These are phyloP conservation scores for Euwallacea similis DNA, from an alignment of 1,140 invertebrate species.

Conservation along the genomic window DNA sequence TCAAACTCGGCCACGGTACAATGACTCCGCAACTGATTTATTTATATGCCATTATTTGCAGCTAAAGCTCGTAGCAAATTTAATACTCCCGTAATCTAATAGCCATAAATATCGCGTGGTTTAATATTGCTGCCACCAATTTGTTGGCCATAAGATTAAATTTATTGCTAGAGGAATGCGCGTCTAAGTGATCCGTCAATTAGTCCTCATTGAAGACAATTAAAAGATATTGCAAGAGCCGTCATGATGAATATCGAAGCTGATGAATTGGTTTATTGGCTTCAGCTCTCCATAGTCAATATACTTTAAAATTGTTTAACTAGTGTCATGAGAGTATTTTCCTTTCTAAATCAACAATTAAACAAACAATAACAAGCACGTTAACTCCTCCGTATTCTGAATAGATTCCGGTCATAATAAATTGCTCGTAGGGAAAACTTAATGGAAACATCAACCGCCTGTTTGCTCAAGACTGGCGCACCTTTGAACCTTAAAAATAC, in stretches of 20 bases:
- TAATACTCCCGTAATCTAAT: slow-evolving; percentile 19
- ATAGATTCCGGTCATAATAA: slow-evolving; percentile 10
- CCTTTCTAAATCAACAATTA: slow-evolving; percentile 3
- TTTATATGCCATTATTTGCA: slow-evolving; percentile 36
- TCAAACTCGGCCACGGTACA: slow-evolving; percentile 4
- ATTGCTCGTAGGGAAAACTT: slow-evolving; percentile 29
- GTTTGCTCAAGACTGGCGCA: slow-evolving; percentile 34
- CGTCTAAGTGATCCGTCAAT: too few species aligned
- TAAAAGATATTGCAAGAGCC: too few species aligned
- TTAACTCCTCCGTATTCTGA: slow-evolving; percentile 12
- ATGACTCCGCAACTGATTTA: slow-evolving; percentile 9
- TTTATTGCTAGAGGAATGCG: slow-evolving; percentile 18
- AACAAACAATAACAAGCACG: slow-evolving; percentile 17
- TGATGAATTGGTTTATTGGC: too few species aligned
- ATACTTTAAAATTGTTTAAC: background rate
- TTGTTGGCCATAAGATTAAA: slow-evolving; percentile 18
- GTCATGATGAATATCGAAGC: too few species aligned
- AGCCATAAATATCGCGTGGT: slow-evolving; percentile 22
- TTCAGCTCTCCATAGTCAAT: too few species aligned
- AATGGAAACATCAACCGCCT: slow-evolving; percentile 37
- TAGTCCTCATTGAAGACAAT: too few species aligned
- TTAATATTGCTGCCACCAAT: slow-evolving; percentile 17
- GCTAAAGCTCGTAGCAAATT: slow-evolving; percentile 18
- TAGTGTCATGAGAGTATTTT: background rate
- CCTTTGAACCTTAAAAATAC: slow-evolving; percentile 36